These are phyloP conservation scores for Cyrtonyx montezumae DNA, from an alignment of 2,113 vertebrate species.

Conservation along the genomic window DNA sequence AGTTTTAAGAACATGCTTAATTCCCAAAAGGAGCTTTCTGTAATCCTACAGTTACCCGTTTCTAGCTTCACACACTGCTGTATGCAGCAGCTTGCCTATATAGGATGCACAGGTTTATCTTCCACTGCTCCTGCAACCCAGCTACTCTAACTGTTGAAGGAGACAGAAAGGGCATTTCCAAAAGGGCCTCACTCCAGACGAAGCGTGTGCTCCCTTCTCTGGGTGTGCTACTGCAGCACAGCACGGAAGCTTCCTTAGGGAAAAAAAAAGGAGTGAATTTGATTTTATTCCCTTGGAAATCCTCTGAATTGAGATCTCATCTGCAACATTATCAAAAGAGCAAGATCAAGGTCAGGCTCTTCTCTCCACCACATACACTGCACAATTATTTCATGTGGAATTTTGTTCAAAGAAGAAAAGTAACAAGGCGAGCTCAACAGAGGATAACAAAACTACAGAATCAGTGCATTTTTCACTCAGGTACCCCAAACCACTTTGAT, in stretches of 20 bases:
- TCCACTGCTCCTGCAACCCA: neutral
- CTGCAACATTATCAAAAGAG: neutral
- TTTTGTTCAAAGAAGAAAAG: neutral
- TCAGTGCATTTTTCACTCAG: constrained; percentile 16
- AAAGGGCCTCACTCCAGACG: neutral
- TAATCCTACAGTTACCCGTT: neutral
- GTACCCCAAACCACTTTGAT: neutral
- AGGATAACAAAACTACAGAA: constrained; percentile 7
- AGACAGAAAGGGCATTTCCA: neutral
- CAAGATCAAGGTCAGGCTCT: constrained; percentile 5
- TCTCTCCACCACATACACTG: neutral
- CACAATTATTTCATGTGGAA: neutral
- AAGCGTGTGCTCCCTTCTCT: neutral
- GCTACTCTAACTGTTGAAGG: neutral
- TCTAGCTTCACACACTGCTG: neutral
- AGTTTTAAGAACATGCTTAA: neutral
- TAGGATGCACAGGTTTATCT: neutral
- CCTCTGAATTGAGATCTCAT: neutral
- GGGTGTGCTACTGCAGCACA: neutral
- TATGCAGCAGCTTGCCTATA: neutral
- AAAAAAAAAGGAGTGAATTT: neutral
- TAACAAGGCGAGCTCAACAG: neutral
- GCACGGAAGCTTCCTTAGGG: neutral
- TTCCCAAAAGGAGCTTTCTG: neutral
- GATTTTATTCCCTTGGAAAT: neutral